Evolutionary conservation across 1,140 invertebrate genomes (phyloP).

Genomic region (Triops longicaudatus): DNA sequence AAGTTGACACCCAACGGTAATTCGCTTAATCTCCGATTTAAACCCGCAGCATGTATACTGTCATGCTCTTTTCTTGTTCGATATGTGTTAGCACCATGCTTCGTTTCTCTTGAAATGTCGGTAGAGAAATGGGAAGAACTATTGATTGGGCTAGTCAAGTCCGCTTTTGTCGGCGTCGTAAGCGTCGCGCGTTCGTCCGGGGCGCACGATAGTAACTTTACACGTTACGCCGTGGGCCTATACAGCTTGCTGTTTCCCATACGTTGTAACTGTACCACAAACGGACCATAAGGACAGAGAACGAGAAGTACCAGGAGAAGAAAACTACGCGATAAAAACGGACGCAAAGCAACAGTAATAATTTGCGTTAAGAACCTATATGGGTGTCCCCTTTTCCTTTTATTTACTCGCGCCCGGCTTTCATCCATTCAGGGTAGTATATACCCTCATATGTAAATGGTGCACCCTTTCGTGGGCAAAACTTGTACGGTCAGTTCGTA

Average conservation of each 20-base stretch:
- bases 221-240: background rate
- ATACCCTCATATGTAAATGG: background rate
- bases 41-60: background rate
- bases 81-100: background rate
- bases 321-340: background rate
- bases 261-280: background rate
- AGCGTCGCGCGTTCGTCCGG: constrained; percentile 1
- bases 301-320: background rate
- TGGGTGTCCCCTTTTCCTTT: background rate
- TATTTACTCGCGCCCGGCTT: background rate
- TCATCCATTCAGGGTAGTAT: background rate
- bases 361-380: background rate
- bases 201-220: constrained; percentile 2
- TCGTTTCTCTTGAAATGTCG: background rate
- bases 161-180: constrained; percentile 4
- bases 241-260: background rate
- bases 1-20: background rate
- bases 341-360: background rate
- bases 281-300: background rate
- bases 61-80: background rate
- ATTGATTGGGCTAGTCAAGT: constrained; percentile 9
- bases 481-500: background rate
- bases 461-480: background rate
- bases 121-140: background rate
- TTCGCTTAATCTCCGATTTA: background rate